phyloP scores from a whole-genome alignment of 2,888 invertebrate species.

The Petrolisthes manimaculis region DNA sequence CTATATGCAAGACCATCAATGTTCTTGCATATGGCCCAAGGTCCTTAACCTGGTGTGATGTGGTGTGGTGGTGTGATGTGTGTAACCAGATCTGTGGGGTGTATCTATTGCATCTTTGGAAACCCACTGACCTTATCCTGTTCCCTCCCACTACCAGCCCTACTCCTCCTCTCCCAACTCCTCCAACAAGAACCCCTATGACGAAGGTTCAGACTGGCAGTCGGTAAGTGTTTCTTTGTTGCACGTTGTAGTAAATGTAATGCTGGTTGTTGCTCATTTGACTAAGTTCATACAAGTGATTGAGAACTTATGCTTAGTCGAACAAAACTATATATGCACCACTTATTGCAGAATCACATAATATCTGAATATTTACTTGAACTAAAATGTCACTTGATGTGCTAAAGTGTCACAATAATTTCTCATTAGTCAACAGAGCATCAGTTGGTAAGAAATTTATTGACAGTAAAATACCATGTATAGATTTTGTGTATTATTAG shows the following conservation, averaged over 20 bases:
- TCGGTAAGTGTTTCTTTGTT: constrained; percentile 76
- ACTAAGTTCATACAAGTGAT: not conserved
- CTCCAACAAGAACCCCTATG: constrained; percentile 68
- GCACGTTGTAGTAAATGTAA: constrained; percentile 3
- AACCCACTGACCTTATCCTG: constrained; percentile 49
- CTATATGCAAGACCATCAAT: too few species aligned
- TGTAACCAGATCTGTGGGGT: not conserved
- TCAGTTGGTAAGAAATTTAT: too few species aligned
- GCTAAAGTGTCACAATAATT: too few species aligned
- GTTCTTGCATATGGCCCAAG: not conserved
- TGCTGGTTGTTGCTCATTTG: constrained; percentile 12
- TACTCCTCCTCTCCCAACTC: constrained; percentile 35
- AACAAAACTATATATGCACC: too few species aligned
- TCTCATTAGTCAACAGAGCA: too few species aligned
- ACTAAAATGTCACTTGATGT: too few species aligned
- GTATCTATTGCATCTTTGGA: not conserved
- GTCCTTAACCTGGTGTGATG: not conserved
- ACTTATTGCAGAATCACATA: too few species aligned
- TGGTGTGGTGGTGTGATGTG: not conserved
- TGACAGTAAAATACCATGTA: too few species aligned
- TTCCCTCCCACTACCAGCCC: constrained; percentile 62
- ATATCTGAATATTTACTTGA: too few species aligned
- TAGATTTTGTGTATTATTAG: too few species aligned
- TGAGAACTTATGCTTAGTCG: too few species aligned
- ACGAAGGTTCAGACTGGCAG: constrained; percentile 85